Base-by-base conservation (phyloP, 2,888 invertebrate genomes). In the Gastrophysa polygoni region DNA sequence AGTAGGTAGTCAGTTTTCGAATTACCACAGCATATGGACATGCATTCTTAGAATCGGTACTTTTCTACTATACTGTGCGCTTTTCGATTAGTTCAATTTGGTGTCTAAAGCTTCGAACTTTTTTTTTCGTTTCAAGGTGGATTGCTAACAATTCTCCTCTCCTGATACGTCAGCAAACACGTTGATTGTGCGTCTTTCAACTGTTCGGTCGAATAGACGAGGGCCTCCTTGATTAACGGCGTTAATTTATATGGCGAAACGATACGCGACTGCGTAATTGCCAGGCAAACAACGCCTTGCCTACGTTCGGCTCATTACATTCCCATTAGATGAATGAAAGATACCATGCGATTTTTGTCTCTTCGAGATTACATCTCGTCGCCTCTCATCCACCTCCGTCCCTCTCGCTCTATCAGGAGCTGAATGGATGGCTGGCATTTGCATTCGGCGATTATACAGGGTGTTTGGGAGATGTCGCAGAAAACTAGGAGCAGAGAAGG, bases 271-370 rank as follows among this genome's bases (percentile, higher is more conserved):
- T 38, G 14, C 38, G 38, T 38, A 38, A 38, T 38, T 38, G 14
- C 38, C 14, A 4, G 38, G n/a, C n/a, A 24, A 50, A 28, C 29
- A 24, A 11, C 20, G 28, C 14, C 46, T 44, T 17, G 20, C 56
- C 46, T 46, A 20, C 46, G 57, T 57, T 49, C 49, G 18, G 49
- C 49, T 57, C 48, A 57, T 38, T 57, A 48, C 57, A 57, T 48
- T 57, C 57, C 57, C 57, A 57, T 57, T 57, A 57, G 57, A 48
- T 57, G 49, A 38, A 21, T 54, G 54, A 44, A 17, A 54, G 54
- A 54, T 54, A 54, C 54, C 2, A 24, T 54, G 21, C 54, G 54
- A 54, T 54, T 54, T 54, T 54, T 43, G 54, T 54, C 44, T 38
- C 54, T 24, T 54, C 21, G 16, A 43, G 54, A 54, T 54, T 54